Evolutionary conservation across 2,888 invertebrate species (phyloP).

Genomic region (Nomada flava): DNA sequence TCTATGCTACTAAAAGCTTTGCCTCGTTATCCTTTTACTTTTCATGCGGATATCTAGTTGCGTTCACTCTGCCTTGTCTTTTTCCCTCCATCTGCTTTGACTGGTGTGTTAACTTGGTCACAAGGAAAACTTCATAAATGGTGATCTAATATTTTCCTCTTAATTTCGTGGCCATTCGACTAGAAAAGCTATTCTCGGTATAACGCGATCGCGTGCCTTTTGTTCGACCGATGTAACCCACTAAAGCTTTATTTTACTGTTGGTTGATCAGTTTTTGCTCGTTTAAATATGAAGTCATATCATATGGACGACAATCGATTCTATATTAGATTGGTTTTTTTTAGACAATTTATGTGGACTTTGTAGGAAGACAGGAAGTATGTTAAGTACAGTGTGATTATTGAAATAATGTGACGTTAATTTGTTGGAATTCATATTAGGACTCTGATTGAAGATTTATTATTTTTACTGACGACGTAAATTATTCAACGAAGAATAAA

Average conservation of each 20-base stretch:
- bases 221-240: constrained; percentile 7
- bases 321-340: neutral
- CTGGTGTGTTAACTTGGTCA: constrained; percentile 51
- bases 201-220: constrained; percentile 6
- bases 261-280: constrained; percentile 3
- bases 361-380: neutral
- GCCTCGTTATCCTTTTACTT: constrained; percentile 42
- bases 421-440: no score
- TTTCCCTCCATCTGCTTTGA: constrained; percentile 31
- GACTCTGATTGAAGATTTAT: no score
- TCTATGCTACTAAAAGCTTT: constrained; percentile 58
- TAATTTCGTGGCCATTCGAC: constrained; percentile 66
- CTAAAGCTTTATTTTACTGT: constrained; percentile 1
- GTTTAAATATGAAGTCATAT: neutral
- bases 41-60: constrained; percentile 43
- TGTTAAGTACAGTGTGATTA: no score
- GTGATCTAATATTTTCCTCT: constrained; percentile 70
- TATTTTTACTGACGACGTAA: no score
- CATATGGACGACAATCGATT: constrained; percentile 7
- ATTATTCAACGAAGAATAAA: no score
- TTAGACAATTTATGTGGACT: neutral
- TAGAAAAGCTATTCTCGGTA: constrained; percentile 19
- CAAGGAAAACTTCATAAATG: constrained; percentile 69
- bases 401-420: no score
- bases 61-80: neutral